Evolutionary conservation across 2,797 vertebrate genomes (phyloP).

Genomic region (Leucoraja ocellata): DNA sequence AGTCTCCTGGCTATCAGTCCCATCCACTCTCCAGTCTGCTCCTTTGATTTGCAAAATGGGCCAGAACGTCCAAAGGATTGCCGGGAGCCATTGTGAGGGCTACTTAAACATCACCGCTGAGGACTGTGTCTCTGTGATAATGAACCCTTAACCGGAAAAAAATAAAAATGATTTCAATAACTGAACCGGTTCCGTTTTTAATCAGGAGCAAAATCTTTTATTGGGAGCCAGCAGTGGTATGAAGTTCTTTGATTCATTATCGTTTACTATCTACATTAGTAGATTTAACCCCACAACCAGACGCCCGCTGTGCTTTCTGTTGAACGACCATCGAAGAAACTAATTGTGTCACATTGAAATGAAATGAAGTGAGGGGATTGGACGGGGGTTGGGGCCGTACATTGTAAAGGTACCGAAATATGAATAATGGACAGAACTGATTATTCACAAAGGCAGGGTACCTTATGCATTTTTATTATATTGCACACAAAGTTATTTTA

Average conservation of each 20-base stretch:
- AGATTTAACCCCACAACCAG: constrained; percentile 17
- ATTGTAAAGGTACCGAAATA: constrained; percentile 6
- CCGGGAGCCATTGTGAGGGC: too few relatives aligned
- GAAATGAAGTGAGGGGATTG: constrained; percentile 4
- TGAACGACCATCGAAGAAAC: neutral
- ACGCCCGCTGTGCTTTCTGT: neutral
- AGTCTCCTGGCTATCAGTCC: too few relatives aligned
- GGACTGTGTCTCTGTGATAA: too few relatives aligned
- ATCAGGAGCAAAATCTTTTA: constrained; percentile 2
- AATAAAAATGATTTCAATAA: neutral
- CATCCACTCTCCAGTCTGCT: too few relatives aligned
- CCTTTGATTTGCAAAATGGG: too few relatives aligned
- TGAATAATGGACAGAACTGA: constrained; percentile 23
- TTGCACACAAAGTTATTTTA: constrained; percentile 25
- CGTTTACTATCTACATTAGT: neutral
- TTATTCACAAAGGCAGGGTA: constrained; percentile 32
- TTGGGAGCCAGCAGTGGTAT: neutral
- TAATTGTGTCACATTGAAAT: constrained; percentile 22
- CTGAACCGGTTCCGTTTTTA: neutral
- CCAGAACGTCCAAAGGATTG: too few relatives aligned
- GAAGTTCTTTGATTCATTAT: neutral
- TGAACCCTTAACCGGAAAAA: neutral
- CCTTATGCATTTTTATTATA: constrained; percentile 27
- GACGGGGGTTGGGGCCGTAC: neutral
- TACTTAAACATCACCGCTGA: too few relatives aligned